phyloP scores from a whole-genome alignment of 2,113 vertebrate species.

The Cinclus mexicanus region DNA sequence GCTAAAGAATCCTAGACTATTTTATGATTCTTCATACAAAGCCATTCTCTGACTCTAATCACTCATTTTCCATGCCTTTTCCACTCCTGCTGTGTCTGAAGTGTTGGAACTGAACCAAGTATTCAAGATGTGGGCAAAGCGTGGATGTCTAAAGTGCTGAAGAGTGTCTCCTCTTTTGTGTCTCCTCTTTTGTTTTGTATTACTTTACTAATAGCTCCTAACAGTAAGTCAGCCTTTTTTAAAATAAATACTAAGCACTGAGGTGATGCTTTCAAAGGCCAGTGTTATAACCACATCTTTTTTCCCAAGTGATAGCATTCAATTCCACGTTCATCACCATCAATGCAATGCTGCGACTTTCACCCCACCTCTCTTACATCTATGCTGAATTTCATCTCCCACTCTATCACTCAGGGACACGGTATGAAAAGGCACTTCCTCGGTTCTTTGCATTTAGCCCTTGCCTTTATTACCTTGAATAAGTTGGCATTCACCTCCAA shows the following conservation, averaged over 20 bases:
- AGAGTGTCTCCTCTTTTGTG: conserved; percentile 4
- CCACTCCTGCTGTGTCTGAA: conserved; percentile 43
- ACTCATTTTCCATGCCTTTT: conserved; percentile 25
- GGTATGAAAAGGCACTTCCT: not conserved
- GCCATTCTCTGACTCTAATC: conserved; percentile 12
- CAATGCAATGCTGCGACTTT: not conserved
- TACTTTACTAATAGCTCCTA: conserved; percentile 36
- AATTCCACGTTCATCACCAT: not conserved
- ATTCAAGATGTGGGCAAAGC: conserved; percentile 33
- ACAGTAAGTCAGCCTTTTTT: not conserved
- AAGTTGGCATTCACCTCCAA: conserved; percentile 10
- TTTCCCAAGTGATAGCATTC: not conserved
- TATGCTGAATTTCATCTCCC: not conserved
- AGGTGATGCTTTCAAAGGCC: conserved; percentile 25
- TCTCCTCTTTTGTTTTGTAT: conserved; percentile 36
- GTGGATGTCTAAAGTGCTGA: conserved; percentile 13
- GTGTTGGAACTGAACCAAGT: conserved; percentile 28
- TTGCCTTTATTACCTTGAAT: not conserved
- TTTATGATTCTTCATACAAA: conserved; percentile 4
- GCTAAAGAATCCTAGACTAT: not conserved
- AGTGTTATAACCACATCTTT: not conserved
- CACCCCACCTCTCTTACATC: not conserved
- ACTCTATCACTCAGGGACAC: not conserved
- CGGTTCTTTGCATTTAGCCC: not conserved
- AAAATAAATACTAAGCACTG: not conserved